Evolutionary conservation across 2,888 invertebrate species (phyloP).

Genomic region (Crioceris asparagi): DNA sequence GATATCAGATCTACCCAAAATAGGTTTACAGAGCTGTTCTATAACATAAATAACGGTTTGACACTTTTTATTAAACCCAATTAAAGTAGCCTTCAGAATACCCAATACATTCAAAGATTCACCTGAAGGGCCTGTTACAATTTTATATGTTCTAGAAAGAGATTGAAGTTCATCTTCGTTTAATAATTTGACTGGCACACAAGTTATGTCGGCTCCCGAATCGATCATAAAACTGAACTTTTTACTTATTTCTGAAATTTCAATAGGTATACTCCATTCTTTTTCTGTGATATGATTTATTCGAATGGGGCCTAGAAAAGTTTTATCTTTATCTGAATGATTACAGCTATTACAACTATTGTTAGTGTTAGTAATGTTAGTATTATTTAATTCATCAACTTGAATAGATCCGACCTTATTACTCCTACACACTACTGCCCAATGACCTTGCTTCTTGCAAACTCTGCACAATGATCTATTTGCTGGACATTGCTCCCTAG

Average conservation of each 20-base stretch:
- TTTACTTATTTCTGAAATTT: constrained; percentile 5
- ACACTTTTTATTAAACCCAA: constrained; percentile 1
- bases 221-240: constrained; percentile 6
- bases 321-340: not conserved
- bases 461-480: constrained; percentile 8
- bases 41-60: constrained; percentile 8
- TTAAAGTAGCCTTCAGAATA: not conserved
- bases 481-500: constrained; percentile 11
- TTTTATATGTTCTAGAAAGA: no score
- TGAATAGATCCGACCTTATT: constrained; percentile 8
- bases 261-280: constrained; percentile 2
- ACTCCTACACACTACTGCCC: constrained; percentile 7
- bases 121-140: constrained; percentile 11
- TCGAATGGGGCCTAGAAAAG: constrained; percentile 5
- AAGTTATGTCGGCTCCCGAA: constrained; percentile 6
- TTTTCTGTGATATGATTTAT: constrained; percentile 3
- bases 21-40: constrained; percentile 5
- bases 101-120: constrained; percentile 2
- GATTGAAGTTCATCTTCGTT: no score
- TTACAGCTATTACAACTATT: not conserved
- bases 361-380: not conserved
- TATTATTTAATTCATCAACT: constrained; percentile 3
- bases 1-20: constrained; percentile 4
- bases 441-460: constrained; percentile 11
- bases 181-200: no score